phyloP scores from a whole-genome alignment of 2,888 invertebrate genomes.

The Embidobia sp. region DNA sequence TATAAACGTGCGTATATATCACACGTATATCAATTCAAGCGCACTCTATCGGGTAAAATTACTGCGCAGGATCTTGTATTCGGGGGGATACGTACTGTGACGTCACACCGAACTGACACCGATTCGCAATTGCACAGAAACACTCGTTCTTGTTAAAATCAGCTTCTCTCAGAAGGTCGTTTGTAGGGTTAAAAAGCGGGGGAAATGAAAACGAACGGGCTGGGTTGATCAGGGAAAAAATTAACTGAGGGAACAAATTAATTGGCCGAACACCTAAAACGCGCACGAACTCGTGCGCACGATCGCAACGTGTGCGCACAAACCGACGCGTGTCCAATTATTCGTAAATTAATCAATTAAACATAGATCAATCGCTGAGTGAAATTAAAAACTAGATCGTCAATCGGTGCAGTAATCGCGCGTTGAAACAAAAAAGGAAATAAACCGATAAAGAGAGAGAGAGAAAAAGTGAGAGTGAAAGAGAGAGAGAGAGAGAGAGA shows the following conservation, averaged over 20 bases:
- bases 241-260: background rate
- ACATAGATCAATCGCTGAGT: constrained; percentile 29
- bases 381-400: constrained; percentile 37
- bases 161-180: constrained; percentile 29
- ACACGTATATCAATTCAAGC: too few species aligned
- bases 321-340: too few species aligned
- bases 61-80: too few species aligned
- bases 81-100: too few species aligned
- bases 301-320: too few species aligned
- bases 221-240: background rate
- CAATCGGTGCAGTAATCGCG: constrained; percentile 46
- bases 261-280: constrained; percentile 18
- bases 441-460: too few species aligned
- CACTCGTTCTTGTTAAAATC: constrained; percentile 32
- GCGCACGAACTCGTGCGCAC: too few species aligned
- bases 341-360: too few species aligned
- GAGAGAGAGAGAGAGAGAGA: too few species aligned
- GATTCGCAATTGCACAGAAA: constrained; percentile 54
- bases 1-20: too few species aligned
- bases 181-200: constrained; percentile 36
- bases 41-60: too few species aligned
- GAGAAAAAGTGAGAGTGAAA: too few species aligned
- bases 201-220: constrained; percentile 15
- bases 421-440: constrained; percentile 1
- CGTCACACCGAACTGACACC: constrained; percentile 36